These are phyloP conservation scores for Indri indri DNA, from an alignment of 2,113 vertebrate species.

Conservation along the genomic window DNA sequence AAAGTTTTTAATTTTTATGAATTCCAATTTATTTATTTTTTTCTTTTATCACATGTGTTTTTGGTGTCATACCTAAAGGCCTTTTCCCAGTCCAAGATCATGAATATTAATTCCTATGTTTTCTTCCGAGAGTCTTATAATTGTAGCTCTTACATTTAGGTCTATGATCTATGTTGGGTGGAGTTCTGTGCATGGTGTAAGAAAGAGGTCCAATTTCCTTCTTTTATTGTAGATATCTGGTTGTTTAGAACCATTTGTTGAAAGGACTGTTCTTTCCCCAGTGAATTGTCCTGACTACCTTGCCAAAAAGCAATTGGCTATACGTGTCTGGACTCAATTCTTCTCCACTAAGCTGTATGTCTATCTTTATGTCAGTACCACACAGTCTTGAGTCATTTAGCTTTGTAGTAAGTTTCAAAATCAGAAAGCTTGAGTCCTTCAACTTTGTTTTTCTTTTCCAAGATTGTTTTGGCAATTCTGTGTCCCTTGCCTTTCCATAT, in stretches of 20 bases:
- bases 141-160: not conserved
- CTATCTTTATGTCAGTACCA: not conserved
- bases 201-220: not conserved
- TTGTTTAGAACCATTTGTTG: not conserved
- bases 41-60: not conserved
- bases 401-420: not conserved
- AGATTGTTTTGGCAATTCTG: not conserved
- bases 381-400: not conserved
- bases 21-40: not conserved
- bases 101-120: not conserved
- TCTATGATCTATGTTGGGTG: not conserved
- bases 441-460: not conserved
- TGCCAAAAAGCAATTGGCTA: not conserved
- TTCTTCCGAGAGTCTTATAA: not conserved
- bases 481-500: not conserved
- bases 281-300: not conserved
- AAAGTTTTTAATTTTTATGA: not conserved
- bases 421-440: not conserved
- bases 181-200: not conserved
- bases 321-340: not conserved
- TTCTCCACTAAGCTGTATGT: not conserved
- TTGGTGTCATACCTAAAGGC: not conserved
- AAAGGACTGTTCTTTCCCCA: not conserved
- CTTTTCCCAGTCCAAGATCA: not conserved
- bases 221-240: not conserved